Evolutionary conservation across 2,113 vertebrate genomes (phyloP).

Genomic region (Pycnonotus jocosus): DNA sequence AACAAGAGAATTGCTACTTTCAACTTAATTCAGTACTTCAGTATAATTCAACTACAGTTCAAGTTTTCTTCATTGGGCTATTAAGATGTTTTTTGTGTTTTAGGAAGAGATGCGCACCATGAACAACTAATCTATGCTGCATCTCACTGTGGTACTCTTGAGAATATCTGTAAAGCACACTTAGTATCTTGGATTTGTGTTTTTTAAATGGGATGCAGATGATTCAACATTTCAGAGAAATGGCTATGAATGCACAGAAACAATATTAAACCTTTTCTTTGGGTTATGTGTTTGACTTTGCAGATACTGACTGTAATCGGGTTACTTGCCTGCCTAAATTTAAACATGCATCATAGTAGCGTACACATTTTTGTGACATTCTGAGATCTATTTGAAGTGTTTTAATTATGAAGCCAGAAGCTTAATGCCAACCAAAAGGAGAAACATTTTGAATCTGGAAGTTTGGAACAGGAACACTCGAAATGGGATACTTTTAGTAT

Average conservation of each 20-base stretch:
- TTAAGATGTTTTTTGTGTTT: background rate
- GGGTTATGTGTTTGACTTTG: background rate
- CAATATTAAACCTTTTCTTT: background rate
- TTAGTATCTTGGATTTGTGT: background rate
- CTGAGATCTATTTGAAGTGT: background rate
- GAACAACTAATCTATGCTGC: background rate
- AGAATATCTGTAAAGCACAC: background rate
- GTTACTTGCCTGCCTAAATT: slow-evolving; percentile 8
- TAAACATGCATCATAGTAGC: background rate
- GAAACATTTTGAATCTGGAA: background rate
- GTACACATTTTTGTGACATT: background rate
- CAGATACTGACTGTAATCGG: background rate
- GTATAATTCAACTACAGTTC: background rate
- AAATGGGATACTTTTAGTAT: background rate
- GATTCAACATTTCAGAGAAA: background rate
- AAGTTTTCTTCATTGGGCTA: background rate
- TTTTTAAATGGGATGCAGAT: background rate
- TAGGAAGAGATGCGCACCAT: background rate
- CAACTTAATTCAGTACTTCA: background rate
- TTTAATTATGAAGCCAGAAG: background rate
- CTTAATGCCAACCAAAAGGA: background rate
- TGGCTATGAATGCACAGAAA: background rate
- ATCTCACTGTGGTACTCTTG: background rate
- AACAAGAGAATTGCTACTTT: background rate
- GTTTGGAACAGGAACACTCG: background rate